These are phyloP conservation scores for Mellivora capensis DNA, from an alignment of 2,113 vertebrate species.

Conservation along the genomic window DNA sequence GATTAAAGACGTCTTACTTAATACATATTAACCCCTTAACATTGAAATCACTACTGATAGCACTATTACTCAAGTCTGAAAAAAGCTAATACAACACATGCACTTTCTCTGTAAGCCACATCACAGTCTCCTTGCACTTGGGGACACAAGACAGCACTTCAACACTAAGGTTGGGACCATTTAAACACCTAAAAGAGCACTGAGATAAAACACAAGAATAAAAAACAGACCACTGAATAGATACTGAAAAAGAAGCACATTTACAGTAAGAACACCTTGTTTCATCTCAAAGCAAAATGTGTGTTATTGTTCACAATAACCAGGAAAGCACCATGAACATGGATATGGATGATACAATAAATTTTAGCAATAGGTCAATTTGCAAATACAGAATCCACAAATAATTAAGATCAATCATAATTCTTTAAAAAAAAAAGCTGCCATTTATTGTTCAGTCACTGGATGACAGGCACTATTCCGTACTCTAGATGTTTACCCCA, in stretches of 20 bases:
- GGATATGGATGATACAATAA: not conserved
- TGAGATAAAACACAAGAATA: not conserved
- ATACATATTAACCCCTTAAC: not conserved
- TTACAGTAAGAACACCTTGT: not conserved
- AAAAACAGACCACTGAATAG: not conserved
- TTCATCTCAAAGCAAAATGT: not conserved
- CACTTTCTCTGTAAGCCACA: not conserved
- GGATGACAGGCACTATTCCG: not conserved
- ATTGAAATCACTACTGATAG: not conserved
- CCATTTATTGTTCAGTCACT: not conserved
- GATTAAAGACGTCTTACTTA: not conserved
- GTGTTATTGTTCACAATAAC: not conserved
- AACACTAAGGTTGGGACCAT: not conserved
- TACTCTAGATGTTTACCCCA: no score
- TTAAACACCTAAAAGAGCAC: not conserved
- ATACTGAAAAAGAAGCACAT: not conserved
- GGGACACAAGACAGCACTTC: not conserved
- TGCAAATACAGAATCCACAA: not conserved
- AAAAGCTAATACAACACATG: not conserved
- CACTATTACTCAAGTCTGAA: no score
- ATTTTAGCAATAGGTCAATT: not conserved
- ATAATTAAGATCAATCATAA: no score
- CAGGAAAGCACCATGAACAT: fast-evolving
- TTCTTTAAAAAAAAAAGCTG: not conserved
- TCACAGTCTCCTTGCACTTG: not conserved